phyloP scores from a whole-genome alignment of 2,113 vertebrate species.

The Phaethon lepturus region DNA sequence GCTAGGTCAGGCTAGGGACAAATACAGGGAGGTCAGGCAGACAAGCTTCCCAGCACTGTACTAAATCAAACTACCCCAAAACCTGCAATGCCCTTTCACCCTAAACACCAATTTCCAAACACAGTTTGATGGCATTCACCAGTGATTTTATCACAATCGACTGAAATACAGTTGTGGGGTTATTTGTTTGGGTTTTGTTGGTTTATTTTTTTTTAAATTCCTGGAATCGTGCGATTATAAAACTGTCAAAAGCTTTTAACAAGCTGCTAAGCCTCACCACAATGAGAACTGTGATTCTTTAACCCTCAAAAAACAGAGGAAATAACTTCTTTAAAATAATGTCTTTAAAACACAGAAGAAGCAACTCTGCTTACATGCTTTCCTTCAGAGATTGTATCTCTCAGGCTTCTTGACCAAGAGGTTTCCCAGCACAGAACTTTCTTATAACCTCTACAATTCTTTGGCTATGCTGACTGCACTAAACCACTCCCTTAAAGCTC shows the following conservation, averaged over 20 bases:
- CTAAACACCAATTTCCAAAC: neutral
- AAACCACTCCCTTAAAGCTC: neutral
- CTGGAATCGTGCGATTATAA: neutral
- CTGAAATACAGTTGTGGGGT: neutral
- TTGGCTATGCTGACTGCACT: neutral
- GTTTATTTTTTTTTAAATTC: neutral
- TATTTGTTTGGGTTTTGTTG: neutral
- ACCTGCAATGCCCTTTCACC: neutral
- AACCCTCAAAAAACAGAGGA: neutral
- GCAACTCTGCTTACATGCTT: neutral
- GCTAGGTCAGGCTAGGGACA: neutral
- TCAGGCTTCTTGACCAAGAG: neutral
- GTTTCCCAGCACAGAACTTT: neutral
- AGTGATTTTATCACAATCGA: neutral
- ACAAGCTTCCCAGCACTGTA: neutral
- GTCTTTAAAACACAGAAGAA: neutral
- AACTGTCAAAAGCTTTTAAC: neutral
- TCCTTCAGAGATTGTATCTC: neutral
- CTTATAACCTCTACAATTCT: neutral
- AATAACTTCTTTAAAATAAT: neutral
- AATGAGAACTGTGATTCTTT: neutral
- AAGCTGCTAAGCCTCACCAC: neutral
- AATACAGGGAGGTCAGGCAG: neutral
- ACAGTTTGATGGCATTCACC: rapidly evolving
- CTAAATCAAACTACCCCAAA: neutral